phyloP scores from a whole-genome alignment of 1,140 invertebrate species.

The Cyrtorhinus lividipennis region DNA sequence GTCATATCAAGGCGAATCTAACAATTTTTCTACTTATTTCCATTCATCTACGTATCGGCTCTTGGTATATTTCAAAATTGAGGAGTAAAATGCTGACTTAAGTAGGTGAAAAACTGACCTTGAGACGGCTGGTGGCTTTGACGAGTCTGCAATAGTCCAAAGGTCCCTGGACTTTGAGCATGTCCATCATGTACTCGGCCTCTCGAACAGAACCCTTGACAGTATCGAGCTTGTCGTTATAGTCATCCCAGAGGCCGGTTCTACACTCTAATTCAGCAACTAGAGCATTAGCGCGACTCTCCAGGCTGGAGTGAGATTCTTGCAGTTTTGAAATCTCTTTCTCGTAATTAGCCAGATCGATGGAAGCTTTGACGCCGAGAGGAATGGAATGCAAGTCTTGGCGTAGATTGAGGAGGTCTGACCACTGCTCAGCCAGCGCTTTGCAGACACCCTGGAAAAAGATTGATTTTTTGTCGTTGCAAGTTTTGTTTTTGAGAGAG shows the following conservation, averaged over 20 bases:
- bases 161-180: slow-evolving; percentile 59
- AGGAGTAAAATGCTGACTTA: no score
- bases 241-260: slow-evolving; percentile 45
- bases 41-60: no score
- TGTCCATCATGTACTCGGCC: slow-evolving; percentile 70
- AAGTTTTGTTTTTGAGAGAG: no score
- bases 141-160: slow-evolving; percentile 62
- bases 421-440: slow-evolving; percentile 50
- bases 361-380: slow-evolving; percentile 48
- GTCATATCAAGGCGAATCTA: no score
- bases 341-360: slow-evolving; percentile 57
- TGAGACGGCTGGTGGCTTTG: slow-evolving; percentile 22
- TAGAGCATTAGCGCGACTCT: slow-evolving; percentile 48
- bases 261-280: slow-evolving; percentile 45
- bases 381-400: slow-evolving; percentile 60
- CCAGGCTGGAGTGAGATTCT: slow-evolving; percentile 51
- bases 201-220: slow-evolving; percentile 65
- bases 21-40: no score
- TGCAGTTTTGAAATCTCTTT: slow-evolving; percentile 55
- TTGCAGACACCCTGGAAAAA: slow-evolving; percentile 42
- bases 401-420: slow-evolving; percentile 54
- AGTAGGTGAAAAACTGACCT: slow-evolving; percentile 13
- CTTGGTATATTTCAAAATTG: no score
- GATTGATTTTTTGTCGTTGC: no score
- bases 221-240: slow-evolving; percentile 52